These are phyloP conservation scores for Archivesica marissinica DNA, from an alignment of 1,140 invertebrate genomes.

Conservation along the genomic window DNA sequence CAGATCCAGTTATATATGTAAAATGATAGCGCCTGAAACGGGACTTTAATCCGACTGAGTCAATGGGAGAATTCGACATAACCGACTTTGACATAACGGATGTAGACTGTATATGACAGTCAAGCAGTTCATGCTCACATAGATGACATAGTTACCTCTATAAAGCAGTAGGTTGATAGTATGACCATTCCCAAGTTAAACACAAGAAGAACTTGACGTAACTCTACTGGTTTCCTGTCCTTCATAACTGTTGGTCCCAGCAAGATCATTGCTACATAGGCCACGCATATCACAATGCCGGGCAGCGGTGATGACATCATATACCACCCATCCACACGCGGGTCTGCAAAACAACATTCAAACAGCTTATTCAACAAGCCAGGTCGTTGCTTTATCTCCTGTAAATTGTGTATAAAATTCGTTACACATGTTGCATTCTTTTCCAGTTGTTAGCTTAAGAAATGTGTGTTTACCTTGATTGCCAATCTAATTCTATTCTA, in stretches of 20 bases:
- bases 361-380: too few species aligned
- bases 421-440: not conserved
- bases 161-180: conserved; percentile 83
- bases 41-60: not conserved
- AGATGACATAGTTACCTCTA: conserved; percentile 77
- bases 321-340: conserved; percentile 84
- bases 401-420: not conserved
- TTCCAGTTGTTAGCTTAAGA: not conserved
- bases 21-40: not conserved
- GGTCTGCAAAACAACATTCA: conserved; percentile 83
- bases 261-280: conserved; percentile 84
- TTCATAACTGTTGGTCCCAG: conserved; percentile 84
- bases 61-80: not conserved
- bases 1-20: not conserved
- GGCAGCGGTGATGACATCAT: conserved; percentile 85
- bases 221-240: conserved; percentile 82
- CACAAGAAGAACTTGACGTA: conserved; percentile 81
- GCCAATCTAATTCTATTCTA: not conserved
- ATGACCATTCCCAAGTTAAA: conserved; percentile 84
- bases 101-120: not conserved
- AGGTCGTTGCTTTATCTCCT: not conserved
- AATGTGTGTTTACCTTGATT: not conserved
- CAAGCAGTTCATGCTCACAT: not conserved
- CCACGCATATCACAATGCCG: conserved; percentile 83
- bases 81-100: not conserved